Conservation (phyloP, 2,888 invertebrate species). For the Cantharis rustica region DNA sequence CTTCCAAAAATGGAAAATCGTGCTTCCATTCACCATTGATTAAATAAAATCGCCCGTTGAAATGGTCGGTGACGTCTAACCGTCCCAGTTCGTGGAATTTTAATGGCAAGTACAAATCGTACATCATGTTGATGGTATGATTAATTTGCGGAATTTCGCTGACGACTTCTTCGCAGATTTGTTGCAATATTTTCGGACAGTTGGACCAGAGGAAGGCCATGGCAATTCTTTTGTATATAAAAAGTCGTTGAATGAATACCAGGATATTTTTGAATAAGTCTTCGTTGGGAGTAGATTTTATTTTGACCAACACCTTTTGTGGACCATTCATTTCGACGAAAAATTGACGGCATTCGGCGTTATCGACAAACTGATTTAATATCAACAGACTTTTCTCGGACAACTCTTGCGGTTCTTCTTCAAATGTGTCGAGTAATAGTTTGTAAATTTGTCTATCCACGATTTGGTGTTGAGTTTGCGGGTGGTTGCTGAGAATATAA, state of each 20-base stretch:
- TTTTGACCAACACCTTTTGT: background rate
- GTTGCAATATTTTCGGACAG: slow-evolving; percentile 34
- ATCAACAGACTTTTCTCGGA: slow-evolving; percentile 8
- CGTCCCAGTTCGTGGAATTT: slow-evolving; percentile 45
- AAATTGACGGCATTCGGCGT: slow-evolving; percentile 13
- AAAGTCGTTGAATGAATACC: slow-evolving; percentile 41
- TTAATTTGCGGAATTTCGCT: slow-evolving; percentile 38
- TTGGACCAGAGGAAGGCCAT: slow-evolving; percentile 37
- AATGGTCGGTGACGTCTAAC: slow-evolving; percentile 44
- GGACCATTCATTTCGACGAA: slow-evolving; percentile 14
- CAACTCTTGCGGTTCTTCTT: slow-evolving; percentile 1
- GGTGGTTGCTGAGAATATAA: slow-evolving; percentile 4
- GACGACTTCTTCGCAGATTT: slow-evolving; percentile 26
- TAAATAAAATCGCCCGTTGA: slow-evolving; percentile 45
- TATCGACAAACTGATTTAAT: slow-evolving; percentile 14
- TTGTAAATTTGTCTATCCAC: slow-evolving; percentile 6
- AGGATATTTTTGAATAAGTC: slow-evolving; percentile 30
- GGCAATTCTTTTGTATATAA: slow-evolving; percentile 40
- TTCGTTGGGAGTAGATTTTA: slow-evolving; percentile 10
- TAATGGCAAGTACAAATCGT: slow-evolving; percentile 44
- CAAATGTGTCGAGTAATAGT: slow-evolving; percentile 6
- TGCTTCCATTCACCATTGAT: slow-evolving; percentile 40
- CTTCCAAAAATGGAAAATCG: slow-evolving; percentile 48
- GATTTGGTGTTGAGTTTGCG: background rate
- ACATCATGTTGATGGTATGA: slow-evolving; percentile 39